Evolutionary conservation across 2,797 vertebrate genomes (phyloP).

Genomic region (Danio jaintianensis): DNA sequence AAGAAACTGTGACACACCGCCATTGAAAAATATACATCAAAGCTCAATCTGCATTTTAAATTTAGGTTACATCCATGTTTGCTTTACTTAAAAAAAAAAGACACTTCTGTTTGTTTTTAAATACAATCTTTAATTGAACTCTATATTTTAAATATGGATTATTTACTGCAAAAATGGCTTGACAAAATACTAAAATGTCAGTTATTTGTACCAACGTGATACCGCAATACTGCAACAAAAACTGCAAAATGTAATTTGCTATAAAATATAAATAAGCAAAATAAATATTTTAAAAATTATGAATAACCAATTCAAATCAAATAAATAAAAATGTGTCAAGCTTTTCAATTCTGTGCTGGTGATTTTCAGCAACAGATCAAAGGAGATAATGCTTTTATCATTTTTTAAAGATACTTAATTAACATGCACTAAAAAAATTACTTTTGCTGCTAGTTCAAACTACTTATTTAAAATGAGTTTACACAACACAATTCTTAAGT

Average conservation of each 20-base stretch:
- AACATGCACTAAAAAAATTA: no score
- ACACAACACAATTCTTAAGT: no score
- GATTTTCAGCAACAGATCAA: not conserved
- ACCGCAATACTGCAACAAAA: not conserved
- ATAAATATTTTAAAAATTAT: not conserved
- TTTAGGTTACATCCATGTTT: no score
- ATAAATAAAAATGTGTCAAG: not conserved
- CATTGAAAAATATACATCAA: no score
- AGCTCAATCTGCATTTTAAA: no score
- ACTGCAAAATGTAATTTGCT: not conserved
- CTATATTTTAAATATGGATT: not conserved
- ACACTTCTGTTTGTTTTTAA: no score
- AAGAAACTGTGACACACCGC: slow-evolving; percentile 23
- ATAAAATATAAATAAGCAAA: not conserved
- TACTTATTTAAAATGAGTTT: no score
- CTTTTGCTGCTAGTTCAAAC: no score
- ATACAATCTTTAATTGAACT: not conserved
- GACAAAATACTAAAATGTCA: not conserved
- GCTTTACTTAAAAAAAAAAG: no score
- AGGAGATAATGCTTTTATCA: not conserved
- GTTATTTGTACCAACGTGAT: not conserved
- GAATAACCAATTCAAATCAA: not conserved
- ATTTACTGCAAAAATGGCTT: not conserved
- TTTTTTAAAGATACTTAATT: not conserved
- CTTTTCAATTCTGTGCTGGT: not conserved